phyloP scores from a whole-genome alignment of 2,888 invertebrate species.

The Lithophane semibrunnea region DNA sequence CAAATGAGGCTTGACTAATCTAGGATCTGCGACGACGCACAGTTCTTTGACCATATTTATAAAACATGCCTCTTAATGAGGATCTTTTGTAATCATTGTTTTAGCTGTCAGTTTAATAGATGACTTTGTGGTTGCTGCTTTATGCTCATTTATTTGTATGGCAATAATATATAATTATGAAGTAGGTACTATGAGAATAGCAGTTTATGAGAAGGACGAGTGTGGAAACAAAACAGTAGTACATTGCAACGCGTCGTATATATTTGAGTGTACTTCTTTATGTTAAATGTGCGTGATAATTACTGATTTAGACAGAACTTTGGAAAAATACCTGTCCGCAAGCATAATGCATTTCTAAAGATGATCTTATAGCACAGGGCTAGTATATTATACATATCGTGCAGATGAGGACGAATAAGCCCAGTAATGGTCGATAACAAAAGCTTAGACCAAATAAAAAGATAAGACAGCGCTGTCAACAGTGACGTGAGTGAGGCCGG shows the following conservation, averaged over 20 bases:
- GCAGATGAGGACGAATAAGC: no score
- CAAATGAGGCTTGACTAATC: conserved; percentile 18
- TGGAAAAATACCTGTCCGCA: background rate
- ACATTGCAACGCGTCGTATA: background rate
- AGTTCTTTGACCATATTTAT: conserved; percentile 12
- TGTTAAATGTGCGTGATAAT: background rate
- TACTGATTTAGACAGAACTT: background rate
- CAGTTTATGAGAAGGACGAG: conserved; percentile 17
- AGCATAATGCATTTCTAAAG: background rate
- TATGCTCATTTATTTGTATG: conserved; percentile 7
- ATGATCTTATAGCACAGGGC: no score
- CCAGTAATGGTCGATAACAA: no score
- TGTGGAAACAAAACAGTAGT: conserved; percentile 8
- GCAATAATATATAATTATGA: background rate
- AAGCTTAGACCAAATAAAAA: no score
- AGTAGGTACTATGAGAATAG: background rate
- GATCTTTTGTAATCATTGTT: conserved; percentile 26
- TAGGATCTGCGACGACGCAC: background rate
- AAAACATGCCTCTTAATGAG: conserved; percentile 17
- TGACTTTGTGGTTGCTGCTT: conserved; percentile 6
- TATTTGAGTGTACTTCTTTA: background rate
- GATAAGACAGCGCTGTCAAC: no score
- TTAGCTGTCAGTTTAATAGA: conserved; percentile 29
- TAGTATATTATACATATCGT: no score
- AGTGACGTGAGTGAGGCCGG: no score